Percentiles rank a stretch among this genome's conserved stretches.
Evolutionary conservation across 2,888 invertebrate genomes (phyloP).

Genomic region (Azorinus chamasolen): DNA sequence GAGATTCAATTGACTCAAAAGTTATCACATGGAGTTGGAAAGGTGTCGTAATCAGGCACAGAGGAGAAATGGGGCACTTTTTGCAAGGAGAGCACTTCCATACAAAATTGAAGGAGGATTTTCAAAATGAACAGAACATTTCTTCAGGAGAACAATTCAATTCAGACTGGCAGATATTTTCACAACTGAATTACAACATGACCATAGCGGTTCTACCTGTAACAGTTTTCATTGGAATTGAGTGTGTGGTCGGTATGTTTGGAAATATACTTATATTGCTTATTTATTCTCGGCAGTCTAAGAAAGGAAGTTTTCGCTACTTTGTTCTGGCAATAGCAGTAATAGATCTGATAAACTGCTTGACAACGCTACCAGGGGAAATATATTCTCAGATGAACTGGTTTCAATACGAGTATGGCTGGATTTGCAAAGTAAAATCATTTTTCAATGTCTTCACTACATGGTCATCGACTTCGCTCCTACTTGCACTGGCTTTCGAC

Average conservation of each 20-base stretch:
- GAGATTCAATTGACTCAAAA: too few relatives aligned
- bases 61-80: too few relatives aligned
- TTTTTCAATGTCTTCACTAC: constrained; percentile 34
- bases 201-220: constrained; percentile 47
- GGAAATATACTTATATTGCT: constrained; percentile 52
- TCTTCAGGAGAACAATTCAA: too few relatives aligned
- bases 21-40: too few relatives aligned
- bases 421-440: constrained; percentile 45
- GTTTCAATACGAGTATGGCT: constrained; percentile 24
- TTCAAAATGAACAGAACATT: too few relatives aligned
- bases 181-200: constrained; percentile 28
- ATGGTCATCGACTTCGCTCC: constrained; percentile 35
- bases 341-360: constrained; percentile 41
- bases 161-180: background rate
- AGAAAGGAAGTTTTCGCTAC: constrained; percentile 46
- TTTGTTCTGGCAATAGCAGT: constrained; percentile 48
- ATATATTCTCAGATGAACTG: constrained; percentile 35
- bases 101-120: too few relatives aligned
- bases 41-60: too few relatives aligned
- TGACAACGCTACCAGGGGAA: constrained; percentile 38
- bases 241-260: constrained; percentile 36
- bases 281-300: constrained; percentile 29
- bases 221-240: constrained; percentile 51
- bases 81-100: too few relatives aligned
- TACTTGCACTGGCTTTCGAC: constrained; percentile 48